Conservation (phyloP, 2,888 invertebrate species). For the Pristionchus arcanus region DNA sequence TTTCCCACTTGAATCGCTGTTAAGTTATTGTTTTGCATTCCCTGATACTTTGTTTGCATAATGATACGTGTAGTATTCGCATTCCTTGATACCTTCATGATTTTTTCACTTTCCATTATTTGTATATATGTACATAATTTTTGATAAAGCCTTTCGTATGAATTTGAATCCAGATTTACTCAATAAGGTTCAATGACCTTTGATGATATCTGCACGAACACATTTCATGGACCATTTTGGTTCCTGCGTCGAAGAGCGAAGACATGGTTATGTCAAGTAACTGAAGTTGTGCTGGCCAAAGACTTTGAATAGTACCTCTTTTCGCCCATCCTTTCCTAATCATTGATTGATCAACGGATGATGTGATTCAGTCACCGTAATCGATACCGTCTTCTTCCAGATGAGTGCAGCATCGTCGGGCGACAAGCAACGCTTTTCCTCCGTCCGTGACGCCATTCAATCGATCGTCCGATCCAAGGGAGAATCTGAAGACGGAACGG, state of each 20-base stretch:
- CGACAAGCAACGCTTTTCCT: not conserved
- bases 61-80: too few species aligned
- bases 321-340: too few species aligned
- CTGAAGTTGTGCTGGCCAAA: too few species aligned
- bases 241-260: too few species aligned
- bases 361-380: not conserved
- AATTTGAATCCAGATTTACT: not conserved
- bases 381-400: not conserved
- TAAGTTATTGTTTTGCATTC: too few species aligned
- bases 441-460: conserved; percentile 29
- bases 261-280: too few species aligned
- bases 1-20: too few species aligned
- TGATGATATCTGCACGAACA: not conserved
- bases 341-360: too few species aligned
- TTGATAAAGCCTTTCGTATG: not conserved
- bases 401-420: conserved; percentile 49
- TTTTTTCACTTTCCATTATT: not conserved
- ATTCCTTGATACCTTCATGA: not conserved
- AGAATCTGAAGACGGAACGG: not conserved
- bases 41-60: too few species aligned
- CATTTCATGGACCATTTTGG: too few species aligned
- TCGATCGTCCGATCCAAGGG: not conserved
- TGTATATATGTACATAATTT: not conserved
- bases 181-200: not conserved
- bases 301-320: too few species aligned